These are phyloP conservation scores for Tachuris rubrigastra DNA, from an alignment of 2,113 vertebrate genomes.

Conservation along the genomic window DNA sequence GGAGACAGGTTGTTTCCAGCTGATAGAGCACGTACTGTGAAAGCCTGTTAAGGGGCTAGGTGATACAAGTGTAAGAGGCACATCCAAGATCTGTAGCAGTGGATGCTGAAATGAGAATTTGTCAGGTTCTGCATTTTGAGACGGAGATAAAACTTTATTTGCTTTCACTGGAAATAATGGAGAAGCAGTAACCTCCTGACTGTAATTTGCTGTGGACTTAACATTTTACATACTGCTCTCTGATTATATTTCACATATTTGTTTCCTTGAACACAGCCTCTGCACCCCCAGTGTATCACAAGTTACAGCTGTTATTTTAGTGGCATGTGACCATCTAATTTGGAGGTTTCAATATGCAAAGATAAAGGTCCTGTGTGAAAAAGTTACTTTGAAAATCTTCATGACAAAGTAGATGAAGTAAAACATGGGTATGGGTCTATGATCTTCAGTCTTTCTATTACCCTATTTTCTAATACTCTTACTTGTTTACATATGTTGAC, in stretches of 20 bases:
- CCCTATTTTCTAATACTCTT: neutral
- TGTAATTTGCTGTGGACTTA: neutral
- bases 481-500: neutral
- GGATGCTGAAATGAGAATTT: neutral
- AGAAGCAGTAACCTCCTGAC: neutral
- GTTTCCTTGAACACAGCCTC: neutral
- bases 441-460: neutral
- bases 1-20: neutral
- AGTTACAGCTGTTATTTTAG: neutral
- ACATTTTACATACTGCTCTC: neutral
- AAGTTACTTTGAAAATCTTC: neutral
- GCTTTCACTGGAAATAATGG: neutral
- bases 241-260: neutral
- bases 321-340: neutral
- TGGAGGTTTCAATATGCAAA: neutral
- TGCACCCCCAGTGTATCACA: neutral
- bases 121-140: neutral
- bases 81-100: neutral
- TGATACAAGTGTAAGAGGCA: neutral
- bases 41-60: neutral
- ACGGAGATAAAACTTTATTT: neutral
- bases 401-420: neutral
- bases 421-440: neutral
- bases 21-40: neutral
- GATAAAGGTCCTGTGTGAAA: neutral